Evolutionary conservation across 1,140 invertebrate genomes (phyloP).

Genomic region (Ladona fulva): DNA sequence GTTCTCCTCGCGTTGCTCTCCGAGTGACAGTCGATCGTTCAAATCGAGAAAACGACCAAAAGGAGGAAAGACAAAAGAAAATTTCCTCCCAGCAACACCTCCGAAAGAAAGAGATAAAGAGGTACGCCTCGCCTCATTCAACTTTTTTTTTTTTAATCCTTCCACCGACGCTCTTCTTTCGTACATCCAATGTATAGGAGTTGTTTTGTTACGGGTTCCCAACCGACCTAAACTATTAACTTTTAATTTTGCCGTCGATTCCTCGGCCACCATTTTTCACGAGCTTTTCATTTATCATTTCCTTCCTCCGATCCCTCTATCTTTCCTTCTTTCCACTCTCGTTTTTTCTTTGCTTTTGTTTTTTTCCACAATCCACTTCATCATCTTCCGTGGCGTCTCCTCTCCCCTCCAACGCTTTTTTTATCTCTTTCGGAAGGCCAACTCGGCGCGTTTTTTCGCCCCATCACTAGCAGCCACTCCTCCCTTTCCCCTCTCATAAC

Average conservation of each 20-base stretch:
- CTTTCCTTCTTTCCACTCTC: neutral
- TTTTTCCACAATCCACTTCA: neutral
- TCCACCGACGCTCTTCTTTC: too few species aligned
- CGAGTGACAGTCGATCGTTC: neutral
- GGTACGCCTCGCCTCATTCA: neutral
- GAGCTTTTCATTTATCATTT: conserved; percentile 8
- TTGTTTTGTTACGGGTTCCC: neutral
- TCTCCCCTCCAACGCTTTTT: neutral
- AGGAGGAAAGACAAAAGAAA: neutral
- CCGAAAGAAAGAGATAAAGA: neutral
- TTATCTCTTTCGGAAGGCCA: conserved; percentile 3
- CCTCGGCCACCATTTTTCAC: neutral
- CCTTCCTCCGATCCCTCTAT: neutral
- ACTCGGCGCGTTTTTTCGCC: neutral
- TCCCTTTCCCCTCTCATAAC: neutral
- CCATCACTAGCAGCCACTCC: neutral
- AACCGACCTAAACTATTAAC: neutral
- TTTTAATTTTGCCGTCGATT: conserved; percentile 7
- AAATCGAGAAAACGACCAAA: neutral
- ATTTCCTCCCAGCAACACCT: neutral
- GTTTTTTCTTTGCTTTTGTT: neutral
- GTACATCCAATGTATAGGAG: neutral
- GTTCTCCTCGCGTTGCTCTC: neutral
- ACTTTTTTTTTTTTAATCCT: neutral
- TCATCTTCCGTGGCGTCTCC: neutral